Evolutionary conservation across 2,113 vertebrate genomes (phyloP), one percentile per base, ranked within the genome.

Genomic region (Chloropsis cyanopogon): DNA sequence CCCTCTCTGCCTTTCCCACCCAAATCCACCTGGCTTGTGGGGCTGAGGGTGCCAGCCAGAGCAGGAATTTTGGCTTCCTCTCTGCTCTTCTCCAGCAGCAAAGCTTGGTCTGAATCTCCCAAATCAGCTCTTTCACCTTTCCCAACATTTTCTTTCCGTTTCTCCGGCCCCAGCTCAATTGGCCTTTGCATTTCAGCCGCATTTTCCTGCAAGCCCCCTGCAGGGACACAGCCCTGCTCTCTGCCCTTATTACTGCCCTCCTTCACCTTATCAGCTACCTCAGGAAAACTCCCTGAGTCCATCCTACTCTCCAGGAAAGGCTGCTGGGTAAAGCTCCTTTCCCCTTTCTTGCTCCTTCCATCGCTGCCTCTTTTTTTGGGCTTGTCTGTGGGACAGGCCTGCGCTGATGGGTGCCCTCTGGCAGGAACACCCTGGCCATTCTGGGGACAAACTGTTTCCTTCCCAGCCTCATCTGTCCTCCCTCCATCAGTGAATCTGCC

Each of bases 321-420:
- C 37, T 71, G 66, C 77, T 97, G 96, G 53, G 21, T 72, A 35
- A 87, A 96, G 60, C 70, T 25, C 20, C 46, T 91, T 22, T 96
- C 97, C 14, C 88, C 65, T 56, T 65, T 98, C 26, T 65, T 97
- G 71, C 70, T 95, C 65, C 92, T 98, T 16, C 97, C 89, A 18
- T 97, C 95, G 1, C 92, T 93, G 3, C 73, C 76, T 33, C 87
- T 82, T 41, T 95, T 98, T 49, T 93, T 97, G 3, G 95, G 63
- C 4, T 86, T 92, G 8, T 97, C 97, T 18, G 73, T 44, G 12
- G 96, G 47, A 2, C 31, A 39, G 29, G 83, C 49, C 20, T 28
- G 78, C 3, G 7, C 96, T 28, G 77, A 6, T 0, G 11, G 52
- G 5, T 79, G 85, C 22, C 39, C 92, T 10, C 71, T n/a, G 17